Conservation (phyloP, 2,113 vertebrate species). For the Tringa solitaria region DNA sequence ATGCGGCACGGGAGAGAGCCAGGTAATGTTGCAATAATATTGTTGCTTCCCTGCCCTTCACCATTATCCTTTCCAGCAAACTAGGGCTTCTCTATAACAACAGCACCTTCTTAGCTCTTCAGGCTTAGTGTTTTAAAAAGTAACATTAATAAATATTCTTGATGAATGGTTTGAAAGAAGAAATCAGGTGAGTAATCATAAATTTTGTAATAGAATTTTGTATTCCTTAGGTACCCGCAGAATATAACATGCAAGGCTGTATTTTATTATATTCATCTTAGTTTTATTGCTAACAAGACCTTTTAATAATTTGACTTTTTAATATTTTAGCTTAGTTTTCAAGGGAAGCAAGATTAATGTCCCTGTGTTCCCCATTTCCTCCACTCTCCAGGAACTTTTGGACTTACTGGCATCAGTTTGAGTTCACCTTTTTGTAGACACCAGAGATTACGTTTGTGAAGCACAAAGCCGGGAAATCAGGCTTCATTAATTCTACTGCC, state of each 20-base stretch:
- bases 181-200: not conserved
- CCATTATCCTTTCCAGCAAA: not conserved
- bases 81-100: not conserved
- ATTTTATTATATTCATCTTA: not conserved
- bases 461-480: not conserved
- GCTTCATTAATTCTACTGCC: not conserved
- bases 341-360: not conserved
- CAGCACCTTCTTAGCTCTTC: not conserved
- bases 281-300: not conserved
- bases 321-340: not conserved
- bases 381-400: not conserved
- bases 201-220: not conserved
- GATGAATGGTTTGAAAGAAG: not conserved
- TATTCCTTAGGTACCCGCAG: not conserved
- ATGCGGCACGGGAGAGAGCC: slow-evolving; percentile 93
- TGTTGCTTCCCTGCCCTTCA: not conserved
- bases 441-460: not conserved
- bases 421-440: not conserved
- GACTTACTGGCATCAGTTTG: not conserved
- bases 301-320: slow-evolving; percentile 14
- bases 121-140: not conserved
- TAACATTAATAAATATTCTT: not conserved
- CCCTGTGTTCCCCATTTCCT: not conserved
- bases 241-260: not conserved
- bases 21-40: slow-evolving; percentile 70